Base-by-base conservation (phyloP, 2,888 invertebrate genomes). In the Rhingia campestris region DNA sequence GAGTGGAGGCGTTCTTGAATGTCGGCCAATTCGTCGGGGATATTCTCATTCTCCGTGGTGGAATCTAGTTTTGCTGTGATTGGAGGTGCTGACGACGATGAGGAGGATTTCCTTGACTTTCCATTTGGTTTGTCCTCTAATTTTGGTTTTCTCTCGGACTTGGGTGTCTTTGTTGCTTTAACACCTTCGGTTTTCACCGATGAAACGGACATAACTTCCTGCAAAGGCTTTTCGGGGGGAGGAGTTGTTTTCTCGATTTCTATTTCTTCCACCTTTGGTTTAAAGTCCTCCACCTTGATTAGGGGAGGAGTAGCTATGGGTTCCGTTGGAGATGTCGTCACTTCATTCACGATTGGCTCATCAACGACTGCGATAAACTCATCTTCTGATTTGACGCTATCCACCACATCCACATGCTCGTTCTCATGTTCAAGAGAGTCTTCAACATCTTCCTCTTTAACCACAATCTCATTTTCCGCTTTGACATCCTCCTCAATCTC, bases 1-100 rank as follows among this genome's bases (percentile, higher is more conserved):
- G 93, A 93, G 87, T 93, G 93, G 82, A 94, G 92, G 86, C 93
- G 93, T 87, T 94, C 93, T 88, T 94, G 94, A 69, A 94, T 93
- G 87, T 94, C 94, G 86, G 93, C 93, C 91, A 93, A 93, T 87
- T 94, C 93, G 87, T 94, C 91, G n/a, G 90, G 89, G 2, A 90
- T 88, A 53, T 88, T 89, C 75, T 90, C 89, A 9, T 77, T 79
- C 56, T 70, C 80, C 32, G 56, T 39, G 7, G 64, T 56, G 6
- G 70, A 4, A 7, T 59, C 66, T 9, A 69, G 70, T 53, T 86
- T 75, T 37, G 58, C 14, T 22, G 61, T 51, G 37, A 49, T 61
- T 10, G 61, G 49, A n/a, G 86, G 43, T 22, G 63, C 64, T 5
- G 82, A 58, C 14, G 73, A 49, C 30, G 77, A 75, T 10, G 72